A percentile compares a stretch with the other conserved stretches of the same genome.
Evolutionary conservation across 2,113 vertebrate species (phyloP).

Genomic region (Cottus gobio): DNA sequence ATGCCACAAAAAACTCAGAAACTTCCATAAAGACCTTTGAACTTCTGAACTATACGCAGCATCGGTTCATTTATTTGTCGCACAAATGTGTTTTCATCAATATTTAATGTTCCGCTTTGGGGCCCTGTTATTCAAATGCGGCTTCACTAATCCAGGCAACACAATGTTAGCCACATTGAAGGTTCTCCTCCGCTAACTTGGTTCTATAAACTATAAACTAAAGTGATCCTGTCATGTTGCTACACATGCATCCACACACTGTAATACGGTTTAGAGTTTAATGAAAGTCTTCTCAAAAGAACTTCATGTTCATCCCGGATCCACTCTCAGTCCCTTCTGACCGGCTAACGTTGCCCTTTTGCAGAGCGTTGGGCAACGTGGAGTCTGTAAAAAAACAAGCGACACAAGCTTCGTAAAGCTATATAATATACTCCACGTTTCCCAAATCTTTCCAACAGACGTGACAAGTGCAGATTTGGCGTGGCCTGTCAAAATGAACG

Average conservation of each 20-base stretch:
- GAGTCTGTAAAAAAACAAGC: background rate
- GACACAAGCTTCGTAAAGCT: background rate
- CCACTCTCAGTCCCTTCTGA: background rate
- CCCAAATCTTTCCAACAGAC: background rate
- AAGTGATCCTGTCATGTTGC: no score
- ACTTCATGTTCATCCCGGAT: no score
- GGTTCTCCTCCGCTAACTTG: no score
- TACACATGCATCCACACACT: no score
- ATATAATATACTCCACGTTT: background rate
- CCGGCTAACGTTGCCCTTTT: background rate
- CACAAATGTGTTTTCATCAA: background rate
- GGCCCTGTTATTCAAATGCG: background rate
- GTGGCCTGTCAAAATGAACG: background rate
- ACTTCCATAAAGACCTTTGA: slow-evolving; percentile 8
- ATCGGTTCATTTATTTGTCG: background rate
- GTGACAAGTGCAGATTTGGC: background rate
- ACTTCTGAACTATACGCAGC: background rate
- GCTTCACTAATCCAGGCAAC: background rate
- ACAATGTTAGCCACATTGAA: background rate
- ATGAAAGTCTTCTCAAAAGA: no score
- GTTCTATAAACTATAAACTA: no score
- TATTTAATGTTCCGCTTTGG: no score
- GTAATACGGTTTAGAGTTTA: no score
- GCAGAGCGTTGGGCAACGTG: background rate
- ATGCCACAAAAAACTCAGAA: slow-evolving; percentile 31